Evolutionary conservation across 2,888 invertebrate genomes (phyloP).

Genomic region (Ochlodes sylvanus): DNA sequence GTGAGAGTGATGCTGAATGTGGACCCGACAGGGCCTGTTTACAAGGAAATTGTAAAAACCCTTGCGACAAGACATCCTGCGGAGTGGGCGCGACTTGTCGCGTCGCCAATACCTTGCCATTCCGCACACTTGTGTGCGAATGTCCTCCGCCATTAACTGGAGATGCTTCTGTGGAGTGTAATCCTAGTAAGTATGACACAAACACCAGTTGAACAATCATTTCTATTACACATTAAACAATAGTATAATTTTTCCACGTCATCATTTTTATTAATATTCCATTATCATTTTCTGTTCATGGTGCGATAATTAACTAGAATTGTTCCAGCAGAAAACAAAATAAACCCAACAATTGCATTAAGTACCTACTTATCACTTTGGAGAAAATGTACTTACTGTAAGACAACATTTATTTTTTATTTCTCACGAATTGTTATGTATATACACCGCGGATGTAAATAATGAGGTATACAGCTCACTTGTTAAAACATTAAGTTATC

Average conservation of each 20-base stretch:
- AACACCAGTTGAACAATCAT: background rate
- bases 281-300: background rate
- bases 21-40: constrained; percentile 94
- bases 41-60: constrained; percentile 91
- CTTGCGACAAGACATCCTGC: constrained; percentile 92
- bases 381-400: background rate
- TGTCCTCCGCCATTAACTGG: constrained; percentile 93
- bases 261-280: background rate
- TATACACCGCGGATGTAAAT: constrained; percentile 30
- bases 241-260: too few relatives aligned
- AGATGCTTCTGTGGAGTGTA: constrained; percentile 94
- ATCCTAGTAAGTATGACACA: constrained; percentile 87
- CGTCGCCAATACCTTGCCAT: constrained; percentile 93
- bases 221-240: background rate
- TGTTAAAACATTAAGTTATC: background rate
- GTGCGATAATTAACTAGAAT: background rate
- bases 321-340: constrained; percentile 2
- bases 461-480: background rate
- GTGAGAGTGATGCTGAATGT: constrained; percentile 92
- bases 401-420: constrained; percentile 4
- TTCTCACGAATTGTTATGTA: constrained; percentile 22
- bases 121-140: constrained; percentile 94
- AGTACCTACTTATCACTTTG: background rate
- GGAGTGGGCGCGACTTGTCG: constrained; percentile 92
- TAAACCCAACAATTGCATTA: background rate